A percentile compares a stretch with the other conserved stretches of the same genome.
phyloP scores from a whole-genome alignment of 2,888 invertebrate genomes.

The Drepanosiphum platanoidis region DNA sequence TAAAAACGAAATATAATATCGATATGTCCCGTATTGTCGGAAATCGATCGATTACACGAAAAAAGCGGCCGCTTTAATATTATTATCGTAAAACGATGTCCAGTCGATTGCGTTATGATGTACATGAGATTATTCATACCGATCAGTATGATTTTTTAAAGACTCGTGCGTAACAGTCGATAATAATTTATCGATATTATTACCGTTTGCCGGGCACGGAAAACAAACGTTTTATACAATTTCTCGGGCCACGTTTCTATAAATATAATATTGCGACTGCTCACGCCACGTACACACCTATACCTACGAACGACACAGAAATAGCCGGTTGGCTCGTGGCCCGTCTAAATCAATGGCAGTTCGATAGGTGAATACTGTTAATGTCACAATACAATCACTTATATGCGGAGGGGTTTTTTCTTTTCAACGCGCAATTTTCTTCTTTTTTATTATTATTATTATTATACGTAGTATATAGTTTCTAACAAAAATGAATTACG shows the following conservation, averaged over 20 bases:
- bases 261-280: not conserved
- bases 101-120: no score
- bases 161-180: no score
- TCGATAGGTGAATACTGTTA: constrained; percentile 23
- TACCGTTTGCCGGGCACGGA: not conserved
- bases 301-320: not conserved
- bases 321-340: not conserved
- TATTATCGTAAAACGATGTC: no score
- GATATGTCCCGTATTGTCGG: no score
- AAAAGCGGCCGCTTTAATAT: no score
- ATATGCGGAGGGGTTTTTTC: not conserved
- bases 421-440: not conserved
- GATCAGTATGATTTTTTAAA: no score
- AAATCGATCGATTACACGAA: no score
- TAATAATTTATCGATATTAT: not conserved
- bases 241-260: not conserved
- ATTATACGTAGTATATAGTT: no score
- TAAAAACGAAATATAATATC: no score
- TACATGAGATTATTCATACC: no score
- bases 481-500: constrained; percentile 18
- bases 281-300: not conserved
- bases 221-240: not conserved
- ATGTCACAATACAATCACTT: constrained; percentile 7
- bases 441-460: constrained; percentile 7
- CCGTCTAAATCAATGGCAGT: constrained; percentile 13